Evolutionary conservation across 2,113 vertebrate species (phyloP).

Genomic region (Phyllostomus hastatus): DNA sequence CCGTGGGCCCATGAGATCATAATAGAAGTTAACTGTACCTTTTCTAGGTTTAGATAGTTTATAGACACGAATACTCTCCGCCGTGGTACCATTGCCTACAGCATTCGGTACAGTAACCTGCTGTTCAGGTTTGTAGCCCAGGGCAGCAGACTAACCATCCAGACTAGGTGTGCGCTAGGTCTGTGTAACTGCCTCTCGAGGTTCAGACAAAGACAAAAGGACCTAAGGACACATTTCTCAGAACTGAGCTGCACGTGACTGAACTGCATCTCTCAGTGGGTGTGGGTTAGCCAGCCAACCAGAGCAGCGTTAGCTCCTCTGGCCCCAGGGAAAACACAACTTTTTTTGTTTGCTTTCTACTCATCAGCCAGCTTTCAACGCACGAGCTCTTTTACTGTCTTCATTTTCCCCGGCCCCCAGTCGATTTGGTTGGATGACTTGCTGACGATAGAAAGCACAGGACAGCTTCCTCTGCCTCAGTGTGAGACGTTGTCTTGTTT

Average conservation of each 20-base stretch:
- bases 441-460: not conserved
- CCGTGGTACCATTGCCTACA: not conserved
- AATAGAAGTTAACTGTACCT: not conserved
- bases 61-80: not conserved
- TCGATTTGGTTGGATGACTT: not conserved
- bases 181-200: not conserved
- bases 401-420: not conserved
- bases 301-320: not conserved
- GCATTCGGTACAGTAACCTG: not conserved
- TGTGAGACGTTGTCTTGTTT: not conserved
- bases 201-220: not conserved
- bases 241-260: not conserved
- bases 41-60: not conserved
- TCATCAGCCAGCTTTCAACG: not conserved
- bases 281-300: not conserved
- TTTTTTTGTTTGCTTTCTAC: not conserved
- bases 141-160: not conserved
- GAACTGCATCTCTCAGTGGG: not conserved
- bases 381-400: not conserved
- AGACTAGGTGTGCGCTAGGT: not conserved
- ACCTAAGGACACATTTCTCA: not conserved
- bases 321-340: not conserved
- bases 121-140: not conserved
- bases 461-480: not conserved
- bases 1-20: not conserved